These are phyloP conservation scores for Hecatera dysodea DNA, from an alignment of 2,888 invertebrate genomes.

Conservation along the genomic window DNA sequence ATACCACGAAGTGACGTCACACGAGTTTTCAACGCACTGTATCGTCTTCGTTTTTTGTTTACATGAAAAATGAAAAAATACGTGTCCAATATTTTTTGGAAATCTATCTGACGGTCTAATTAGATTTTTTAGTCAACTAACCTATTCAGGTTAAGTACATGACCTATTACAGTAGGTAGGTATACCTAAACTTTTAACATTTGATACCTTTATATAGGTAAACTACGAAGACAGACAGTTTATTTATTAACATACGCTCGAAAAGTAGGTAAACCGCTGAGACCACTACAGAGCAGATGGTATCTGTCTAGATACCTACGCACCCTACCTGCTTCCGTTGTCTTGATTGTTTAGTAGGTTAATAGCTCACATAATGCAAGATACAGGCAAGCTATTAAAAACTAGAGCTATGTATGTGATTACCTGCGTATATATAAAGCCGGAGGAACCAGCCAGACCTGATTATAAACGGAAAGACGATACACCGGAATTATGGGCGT, in stretches of 20 bases:
- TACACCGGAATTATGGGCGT: conserved; percentile 21
- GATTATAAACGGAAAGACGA: conserved; percentile 52
- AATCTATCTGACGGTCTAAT: no score
- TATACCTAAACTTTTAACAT: no score
- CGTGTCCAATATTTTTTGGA: no score
- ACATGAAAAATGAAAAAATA: no score
- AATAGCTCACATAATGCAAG: conserved; percentile 53
- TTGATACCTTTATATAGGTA: neutral
- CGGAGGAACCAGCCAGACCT: conserved; percentile 29
- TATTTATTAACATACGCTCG: neutral
- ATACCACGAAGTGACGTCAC: no score
- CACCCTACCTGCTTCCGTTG: conserved; percentile 37
- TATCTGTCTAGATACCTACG: neutral
- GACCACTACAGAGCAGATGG: conserved; percentile 15
- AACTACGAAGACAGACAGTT: neutral
- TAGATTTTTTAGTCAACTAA: no score
- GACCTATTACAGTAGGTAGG: no score
- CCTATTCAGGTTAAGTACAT: no score
- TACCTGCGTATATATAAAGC: conserved; percentile 36
- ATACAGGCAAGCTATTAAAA: conserved; percentile 58
- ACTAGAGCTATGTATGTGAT: conserved; percentile 42
- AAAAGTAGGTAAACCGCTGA: conserved; percentile 1
- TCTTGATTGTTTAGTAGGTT: conserved; percentile 54
- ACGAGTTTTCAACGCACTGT: no score
- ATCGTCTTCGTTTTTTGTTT: no score